Evolutionary conservation across 2,888 invertebrate species (phyloP), one percentile per base, ranked within the genome.

Genomic region (Linnaemya vulpina): DNA sequence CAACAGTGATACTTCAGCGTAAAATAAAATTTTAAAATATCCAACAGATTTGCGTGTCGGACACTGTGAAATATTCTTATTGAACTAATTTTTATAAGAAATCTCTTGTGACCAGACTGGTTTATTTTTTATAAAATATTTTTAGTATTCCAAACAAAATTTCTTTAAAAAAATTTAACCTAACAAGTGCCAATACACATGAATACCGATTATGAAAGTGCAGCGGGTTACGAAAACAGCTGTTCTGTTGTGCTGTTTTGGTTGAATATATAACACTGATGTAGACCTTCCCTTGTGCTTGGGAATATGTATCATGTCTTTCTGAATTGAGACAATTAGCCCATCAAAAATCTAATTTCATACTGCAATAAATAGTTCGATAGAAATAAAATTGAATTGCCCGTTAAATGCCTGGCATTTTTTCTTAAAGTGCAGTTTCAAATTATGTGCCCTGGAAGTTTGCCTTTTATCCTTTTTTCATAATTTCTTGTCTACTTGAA

Each of bases 361-460:
- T n/a, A n/a, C n/a, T n/a, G n/a, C n/a, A n/a, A n/a, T n/a, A n/a
- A n/a, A n/a, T n/a, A n/a, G n/a, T n/a, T n/a, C n/a, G 40, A 13
- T 15, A 63, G 40, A 62, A 4, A 10, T 20, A 62, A 38, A 62
- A 20, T 62, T 7, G 8, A 20, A 15, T 15, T 40, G 20, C 13
- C 40, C 20, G 0, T 22, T 63, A 25, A 43, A 63, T 63, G 10
- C 2, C 10, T 15, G 25, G 1, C 7, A 13, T 40, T n/a, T 46
- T 65, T 63, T 65, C 25, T 25, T 3, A 15, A 15, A 43, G 65
- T 46, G 65, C 1, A 65, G n/a, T n/a, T 65, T 30, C 10, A 46
- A 63, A 25, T 25, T 46, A 25, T 38, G 51, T 22, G 55, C 17
- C 17, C 15, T 20, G 10, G 2, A 55, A 58, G 8, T 8, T 17